Evolutionary conservation across 2,888 invertebrate species (phyloP), one percentile per base, ranked within the genome.

Genomic region (Gryllus longicercus): DNA sequence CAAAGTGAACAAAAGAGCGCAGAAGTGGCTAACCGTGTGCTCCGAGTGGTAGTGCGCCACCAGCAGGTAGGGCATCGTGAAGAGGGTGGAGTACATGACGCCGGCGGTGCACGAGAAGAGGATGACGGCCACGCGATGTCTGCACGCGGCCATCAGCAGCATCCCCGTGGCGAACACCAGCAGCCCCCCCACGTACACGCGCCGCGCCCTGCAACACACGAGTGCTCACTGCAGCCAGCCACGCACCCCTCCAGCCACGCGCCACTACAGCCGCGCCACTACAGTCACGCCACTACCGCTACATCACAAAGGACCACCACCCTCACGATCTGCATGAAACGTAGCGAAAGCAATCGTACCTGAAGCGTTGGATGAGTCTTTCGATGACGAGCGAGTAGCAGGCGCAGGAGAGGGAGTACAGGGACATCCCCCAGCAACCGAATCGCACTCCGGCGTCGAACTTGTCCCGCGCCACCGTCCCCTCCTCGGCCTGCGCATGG

Each of bases 31-130:
- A 89, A 97, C 98, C 89, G 92, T 93, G 84, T 95, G 94, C 81
- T 92, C 93, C n/a, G 96, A 93, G 86, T 98, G 98, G 86, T 98
- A 98, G 86, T 96, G 95, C 10, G 98, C 98, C 50, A 98, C 92
- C 79, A 98, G 89, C 63, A 98, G 89, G 86, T 97, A 98, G 2
- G 98, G 98, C 96, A 98, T 96, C 14, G 98, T 98, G 88, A 98
- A 98, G 50, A 98, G 90, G 0, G 98, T 98, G 18, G 98, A 97
- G 87, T 98, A 98, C 96, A 98, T 97, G 77, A 98, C 93, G 2
- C 98, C 98, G 2, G 98, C 97, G 0, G 96, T 94, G 92, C 96
- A 95, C 83, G 97, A 96, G 87, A 96, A 96, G 75, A 96, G 86
- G 75, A 97, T 92, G 0, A 96, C 96, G 8, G 95, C 95, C 21